A percentile compares a stretch with the other conserved stretches of the same genome.
These are phyloP conservation scores for Eurois occulta DNA, from an alignment of 2,888 invertebrate species.

Conservation along the genomic window DNA sequence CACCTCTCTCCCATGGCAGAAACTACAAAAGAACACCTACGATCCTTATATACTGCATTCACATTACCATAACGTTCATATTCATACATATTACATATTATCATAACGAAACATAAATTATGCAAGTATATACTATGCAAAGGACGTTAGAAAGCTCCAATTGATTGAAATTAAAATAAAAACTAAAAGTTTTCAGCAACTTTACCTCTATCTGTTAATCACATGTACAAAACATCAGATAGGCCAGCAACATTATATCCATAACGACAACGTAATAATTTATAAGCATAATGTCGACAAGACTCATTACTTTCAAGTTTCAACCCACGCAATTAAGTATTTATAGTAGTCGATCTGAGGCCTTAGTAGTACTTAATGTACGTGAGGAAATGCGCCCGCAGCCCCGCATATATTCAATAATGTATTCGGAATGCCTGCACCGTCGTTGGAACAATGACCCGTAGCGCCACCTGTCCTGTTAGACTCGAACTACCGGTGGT, in stretches of 20 bases:
- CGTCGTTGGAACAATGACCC: conserved; percentile 62
- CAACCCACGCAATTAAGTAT: conserved; percentile 45
- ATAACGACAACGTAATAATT: conserved; percentile 21
- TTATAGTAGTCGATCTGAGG: conserved; percentile 50
- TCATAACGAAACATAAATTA: no score
- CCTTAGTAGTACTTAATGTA: conserved; percentile 41
- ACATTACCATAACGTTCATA: no score
- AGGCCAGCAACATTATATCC: neutral
- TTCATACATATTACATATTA: no score
- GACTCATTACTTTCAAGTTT: conserved; percentile 36
- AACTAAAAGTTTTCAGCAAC: neutral
- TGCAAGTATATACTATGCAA: no score
- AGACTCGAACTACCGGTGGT: conserved; percentile 54
- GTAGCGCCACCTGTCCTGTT: conserved; percentile 64
- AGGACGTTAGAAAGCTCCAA: neutral
- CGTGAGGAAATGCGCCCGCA: conserved; percentile 65
- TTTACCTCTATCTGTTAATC: neutral
- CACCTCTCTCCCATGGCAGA: no score
- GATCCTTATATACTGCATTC: no score
- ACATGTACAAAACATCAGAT: neutral
- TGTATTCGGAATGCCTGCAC: conserved; percentile 51
- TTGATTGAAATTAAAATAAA: neutral
- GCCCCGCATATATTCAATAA: conserved; percentile 63
- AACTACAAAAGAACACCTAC: no score
- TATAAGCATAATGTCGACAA: conserved; percentile 22